phyloP scores from a whole-genome alignment of 2,888 invertebrate species.

The Teleiodes luculella region DNA sequence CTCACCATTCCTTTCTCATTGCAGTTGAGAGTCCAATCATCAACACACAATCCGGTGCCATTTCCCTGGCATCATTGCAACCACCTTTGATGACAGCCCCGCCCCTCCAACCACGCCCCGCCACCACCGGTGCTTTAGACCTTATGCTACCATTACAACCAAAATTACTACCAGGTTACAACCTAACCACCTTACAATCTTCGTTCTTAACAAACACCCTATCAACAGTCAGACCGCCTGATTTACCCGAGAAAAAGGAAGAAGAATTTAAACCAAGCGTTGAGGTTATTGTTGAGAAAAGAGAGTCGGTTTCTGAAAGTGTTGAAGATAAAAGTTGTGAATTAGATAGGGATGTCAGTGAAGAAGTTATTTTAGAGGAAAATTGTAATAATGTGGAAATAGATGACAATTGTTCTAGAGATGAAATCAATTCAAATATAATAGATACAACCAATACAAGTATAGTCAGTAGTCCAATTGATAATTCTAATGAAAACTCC shows the following conservation, averaged over 20 bases:
- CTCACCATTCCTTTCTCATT: conserved; percentile 36
- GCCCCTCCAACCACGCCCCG: conserved; percentile 83
- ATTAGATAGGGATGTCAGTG: conserved; percentile 47
- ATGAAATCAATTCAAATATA: conserved; percentile 69
- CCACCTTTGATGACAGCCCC: conserved; percentile 75
- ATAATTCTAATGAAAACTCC: conserved; percentile 36
- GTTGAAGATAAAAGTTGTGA: conserved; percentile 43
- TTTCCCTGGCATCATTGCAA: conserved; percentile 74
- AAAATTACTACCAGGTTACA: conserved; percentile 80
- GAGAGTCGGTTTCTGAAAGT: conserved; percentile 42
- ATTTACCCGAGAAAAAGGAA: conserved; percentile 39
- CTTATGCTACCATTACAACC: conserved; percentile 86
- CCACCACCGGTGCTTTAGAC: conserved; percentile 83
- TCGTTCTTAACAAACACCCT: conserved; percentile 72
- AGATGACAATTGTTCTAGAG: conserved; percentile 44
- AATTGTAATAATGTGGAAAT: conserved; percentile 37
- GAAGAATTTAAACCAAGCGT: conserved; percentile 54
- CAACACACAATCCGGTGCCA: conserved; percentile 67
- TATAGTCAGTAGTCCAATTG: conserved; percentile 45
- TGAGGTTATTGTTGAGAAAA: conserved; percentile 59
- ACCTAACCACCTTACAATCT: conserved; percentile 50
- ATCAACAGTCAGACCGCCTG: conserved; percentile 71
- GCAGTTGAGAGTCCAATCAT: conserved; percentile 79
- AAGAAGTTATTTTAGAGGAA: conserved; percentile 39
- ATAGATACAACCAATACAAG: conserved; percentile 51